Evolutionary conservation across 2,113 vertebrate species (phyloP).

Genomic region (Trochalopteron elliotii): DNA sequence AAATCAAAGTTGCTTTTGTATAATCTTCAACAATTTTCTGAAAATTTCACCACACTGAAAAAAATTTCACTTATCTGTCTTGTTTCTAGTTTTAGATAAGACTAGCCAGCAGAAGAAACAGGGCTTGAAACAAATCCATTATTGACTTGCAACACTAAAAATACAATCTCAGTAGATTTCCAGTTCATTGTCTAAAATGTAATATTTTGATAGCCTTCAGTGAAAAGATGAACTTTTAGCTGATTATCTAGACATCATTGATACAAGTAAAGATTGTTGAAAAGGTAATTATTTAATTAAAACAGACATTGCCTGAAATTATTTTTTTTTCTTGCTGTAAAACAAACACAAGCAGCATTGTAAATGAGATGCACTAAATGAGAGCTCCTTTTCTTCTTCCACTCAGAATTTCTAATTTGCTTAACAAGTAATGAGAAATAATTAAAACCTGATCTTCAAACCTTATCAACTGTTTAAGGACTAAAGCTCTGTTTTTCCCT

Average conservation of each 20-base stretch:
- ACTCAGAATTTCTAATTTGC: conserved; percentile 49
- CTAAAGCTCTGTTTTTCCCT: neutral
- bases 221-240: neutral
- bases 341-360: neutral
- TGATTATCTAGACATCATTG: neutral
- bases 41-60: neutral
- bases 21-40: neutral
- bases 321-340: neutral
- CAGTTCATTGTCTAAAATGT: neutral
- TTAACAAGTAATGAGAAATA: conserved; percentile 16
- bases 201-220: neutral
- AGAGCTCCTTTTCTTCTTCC: conserved; percentile 16
- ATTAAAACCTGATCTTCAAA: neutral
- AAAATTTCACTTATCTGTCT: neutral
- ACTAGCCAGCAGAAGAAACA: neutral
- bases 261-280: neutral
- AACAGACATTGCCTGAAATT: neutral
- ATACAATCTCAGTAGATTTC: neutral
- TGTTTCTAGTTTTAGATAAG: neutral
- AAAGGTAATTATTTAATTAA: neutral
- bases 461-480: neutral
- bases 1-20: neutral
- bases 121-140: neutral
- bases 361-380: conserved; percentile 10
- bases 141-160: neutral